Percentiles rank a stretch among this genome's conserved stretches.
Evolutionary conservation across 2,797 vertebrate species (phyloP).

Genomic region (Strix occidentalis): DNA sequence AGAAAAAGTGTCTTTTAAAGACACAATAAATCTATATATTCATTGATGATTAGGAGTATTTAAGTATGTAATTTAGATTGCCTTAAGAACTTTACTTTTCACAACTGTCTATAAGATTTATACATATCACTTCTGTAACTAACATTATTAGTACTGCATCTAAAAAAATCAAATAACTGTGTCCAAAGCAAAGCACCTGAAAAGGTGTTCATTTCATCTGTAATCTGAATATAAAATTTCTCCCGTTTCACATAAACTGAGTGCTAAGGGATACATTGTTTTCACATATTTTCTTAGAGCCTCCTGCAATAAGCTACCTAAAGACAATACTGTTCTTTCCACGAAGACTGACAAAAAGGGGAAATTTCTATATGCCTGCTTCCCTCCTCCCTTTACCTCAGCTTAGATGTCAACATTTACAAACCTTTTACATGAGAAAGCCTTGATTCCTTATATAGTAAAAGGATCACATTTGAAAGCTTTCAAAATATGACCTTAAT

Average conservation of each 20-base stretch:
- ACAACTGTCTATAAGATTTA: neutral
- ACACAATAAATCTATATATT: neutral
- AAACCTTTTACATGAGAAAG: neutral
- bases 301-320: neutral
- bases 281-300: neutral
- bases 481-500: neutral
- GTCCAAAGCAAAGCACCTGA: neutral
- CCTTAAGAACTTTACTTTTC: neutral
- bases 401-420: neutral
- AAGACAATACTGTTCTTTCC: neutral
- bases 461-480: neutral
- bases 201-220: neutral
- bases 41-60: neutral
- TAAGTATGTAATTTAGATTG: neutral
- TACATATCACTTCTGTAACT: neutral
- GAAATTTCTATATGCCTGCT: neutral
- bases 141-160: neutral
- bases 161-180: neutral
- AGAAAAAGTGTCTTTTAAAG: neutral
- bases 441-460: neutral
- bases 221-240: neutral
- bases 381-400: neutral
- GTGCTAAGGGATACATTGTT: neutral
- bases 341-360: neutral
- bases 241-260: neutral